Conservation (phyloP, 2,797 vertebrate species). For the Tauraco hartlaubi region DNA sequence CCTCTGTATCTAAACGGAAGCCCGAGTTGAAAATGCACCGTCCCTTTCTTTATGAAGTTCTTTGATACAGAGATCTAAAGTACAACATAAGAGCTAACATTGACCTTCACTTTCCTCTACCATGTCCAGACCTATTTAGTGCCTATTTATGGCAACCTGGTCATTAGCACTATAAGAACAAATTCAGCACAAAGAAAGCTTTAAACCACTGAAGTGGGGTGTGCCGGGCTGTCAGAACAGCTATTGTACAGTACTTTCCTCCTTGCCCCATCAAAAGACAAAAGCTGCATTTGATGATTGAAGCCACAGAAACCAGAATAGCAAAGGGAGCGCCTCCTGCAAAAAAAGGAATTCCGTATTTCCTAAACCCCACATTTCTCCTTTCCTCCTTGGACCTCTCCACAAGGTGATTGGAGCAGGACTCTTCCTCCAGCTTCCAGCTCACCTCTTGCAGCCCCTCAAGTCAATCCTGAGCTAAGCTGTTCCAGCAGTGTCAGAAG, state of each 20-base stretch:
- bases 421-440: neutral
- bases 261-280: slow-evolving; percentile 25
- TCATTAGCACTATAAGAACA: slow-evolving; percentile 56
- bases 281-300: slow-evolving; percentile 33
- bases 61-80: slow-evolving; percentile 49
- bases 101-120: slow-evolving; percentile 31
- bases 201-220: slow-evolving; percentile 37
- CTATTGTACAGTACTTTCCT: slow-evolving; percentile 40
- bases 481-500: neutral
- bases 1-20: neutral
- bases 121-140: neutral
- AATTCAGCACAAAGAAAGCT: slow-evolving; percentile 47
- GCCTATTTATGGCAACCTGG: slow-evolving; percentile 48
- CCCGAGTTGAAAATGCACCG: neutral
- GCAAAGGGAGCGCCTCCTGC: slow-evolving; percentile 9
- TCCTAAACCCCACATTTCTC: neutral
- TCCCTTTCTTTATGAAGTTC: neutral
- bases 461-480: neutral
- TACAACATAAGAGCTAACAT: neutral
- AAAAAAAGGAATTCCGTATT: neutral
- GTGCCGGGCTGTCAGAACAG: slow-evolving; percentile 20
- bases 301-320: slow-evolving; percentile 44
- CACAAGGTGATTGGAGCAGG: neutral
- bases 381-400: neutral
- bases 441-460: neutral